Evolutionary conservation across 2,113 vertebrate species (phyloP).

Genomic region (Rhipidura dahli): DNA sequence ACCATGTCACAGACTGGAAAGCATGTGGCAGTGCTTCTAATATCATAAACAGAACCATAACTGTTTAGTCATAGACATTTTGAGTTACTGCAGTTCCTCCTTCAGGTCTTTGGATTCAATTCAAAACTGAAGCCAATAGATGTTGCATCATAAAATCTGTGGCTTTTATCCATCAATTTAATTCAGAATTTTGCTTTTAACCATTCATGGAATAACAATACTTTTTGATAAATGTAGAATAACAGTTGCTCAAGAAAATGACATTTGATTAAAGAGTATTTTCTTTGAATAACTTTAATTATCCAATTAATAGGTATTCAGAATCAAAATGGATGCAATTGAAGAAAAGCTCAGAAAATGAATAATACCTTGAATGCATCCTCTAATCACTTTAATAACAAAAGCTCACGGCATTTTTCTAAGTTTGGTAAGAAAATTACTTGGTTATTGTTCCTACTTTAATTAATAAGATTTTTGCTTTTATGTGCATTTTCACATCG

Average conservation of each 20-base stretch:
- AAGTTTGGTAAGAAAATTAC: not conserved
- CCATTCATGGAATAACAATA: not conserved
- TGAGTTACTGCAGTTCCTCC: not conserved
- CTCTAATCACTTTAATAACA: not conserved
- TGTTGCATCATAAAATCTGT: not conserved
- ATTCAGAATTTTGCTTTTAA: not conserved
- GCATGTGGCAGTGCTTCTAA: conserved; percentile 3
- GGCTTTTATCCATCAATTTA: not conserved
- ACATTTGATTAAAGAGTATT: not conserved
- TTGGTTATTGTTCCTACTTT: not conserved
- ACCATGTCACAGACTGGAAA: not conserved
- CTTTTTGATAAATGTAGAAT: not conserved
- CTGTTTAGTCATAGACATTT: conserved; percentile 20
- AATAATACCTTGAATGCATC: not conserved
- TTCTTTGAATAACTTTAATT: not conserved
- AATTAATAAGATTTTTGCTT: not conserved
- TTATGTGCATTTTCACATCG: not conserved
- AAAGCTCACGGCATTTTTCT: not conserved
- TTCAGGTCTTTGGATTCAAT: not conserved
- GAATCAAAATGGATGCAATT: not conserved
- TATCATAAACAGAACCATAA: conserved; percentile 9
- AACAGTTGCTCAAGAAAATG: not conserved
- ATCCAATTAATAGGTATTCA: not conserved
- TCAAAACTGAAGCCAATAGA: not conserved
- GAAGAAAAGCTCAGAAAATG: not conserved